Evolutionary conservation across 2,888 invertebrate species (phyloP).

Genomic region (Eilema sororculum): DNA sequence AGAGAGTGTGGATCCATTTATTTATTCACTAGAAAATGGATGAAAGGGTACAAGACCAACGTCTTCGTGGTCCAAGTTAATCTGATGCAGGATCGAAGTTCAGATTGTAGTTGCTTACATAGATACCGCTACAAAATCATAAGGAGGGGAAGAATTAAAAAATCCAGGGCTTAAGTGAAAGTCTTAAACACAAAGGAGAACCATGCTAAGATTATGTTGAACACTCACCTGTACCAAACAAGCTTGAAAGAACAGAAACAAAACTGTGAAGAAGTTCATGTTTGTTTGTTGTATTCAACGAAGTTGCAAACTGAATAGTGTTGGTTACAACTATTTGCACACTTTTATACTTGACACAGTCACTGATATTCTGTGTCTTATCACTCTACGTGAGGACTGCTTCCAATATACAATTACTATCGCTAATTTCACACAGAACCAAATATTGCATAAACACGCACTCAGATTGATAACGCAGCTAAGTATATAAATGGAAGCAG

Average conservation of each 20-base stretch:
- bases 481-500: not conserved
- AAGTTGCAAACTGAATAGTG: not conserved
- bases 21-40: no score
- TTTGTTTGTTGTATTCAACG: not conserved
- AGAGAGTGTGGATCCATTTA: no score
- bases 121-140: no score
- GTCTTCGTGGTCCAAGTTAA: no score
- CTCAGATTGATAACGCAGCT: not conserved
- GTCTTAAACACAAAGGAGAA: no score
- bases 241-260: conserved; percentile 31
- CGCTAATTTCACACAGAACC: not conserved
- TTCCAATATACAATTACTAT: not conserved
- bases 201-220: no score
- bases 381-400: not conserved
- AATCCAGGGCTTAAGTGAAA: no score
- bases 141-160: no score
- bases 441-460: not conserved
- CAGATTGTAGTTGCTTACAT: no score
- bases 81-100: no score
- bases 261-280: conserved; percentile 38
- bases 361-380: not conserved
- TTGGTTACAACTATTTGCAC: not conserved
- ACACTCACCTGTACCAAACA: not conserved
- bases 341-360: not conserved
- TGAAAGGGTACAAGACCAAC: no score